Evolutionary conservation across 2,113 vertebrate genomes (phyloP), one percentile per base, ranked within the genome.

Genomic region (Psophia crepitans): DNA sequence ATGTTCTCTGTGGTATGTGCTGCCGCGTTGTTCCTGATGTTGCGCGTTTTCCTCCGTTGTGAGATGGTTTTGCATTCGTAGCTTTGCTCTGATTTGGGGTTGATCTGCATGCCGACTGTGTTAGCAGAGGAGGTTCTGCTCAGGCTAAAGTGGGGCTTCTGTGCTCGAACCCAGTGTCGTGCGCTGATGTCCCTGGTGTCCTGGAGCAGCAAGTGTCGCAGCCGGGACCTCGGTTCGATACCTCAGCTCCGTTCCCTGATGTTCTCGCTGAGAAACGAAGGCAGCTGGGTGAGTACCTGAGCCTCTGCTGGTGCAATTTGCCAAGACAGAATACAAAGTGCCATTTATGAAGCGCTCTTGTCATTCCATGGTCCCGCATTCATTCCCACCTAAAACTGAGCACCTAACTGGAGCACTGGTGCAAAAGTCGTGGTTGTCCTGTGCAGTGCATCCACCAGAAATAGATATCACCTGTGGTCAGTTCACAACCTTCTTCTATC

Each of bases 201-300:
- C 90, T 95, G 90, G 96, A 97, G 95, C 96, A 97, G 96, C 93
- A 94, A 96, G 96, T 97, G 97, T 95, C 96, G 94, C 94, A 87
- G 91, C 90, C 91, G 91, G 77, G 90, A 95, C 80, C 91, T 95
- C 24, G 89, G 89, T 94, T 91, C 96, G 90, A 94, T 95, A 96
- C 97, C 95, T 96, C 94, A 97, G 96, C 96, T 96, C 81, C 96
- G 96, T 97, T 97, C 97, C 92, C 94, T 94, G 97, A 94, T 96
- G 90, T 97, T 96, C 93, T 95, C 96, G 92, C 96, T 96, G 95
- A 96, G 90, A 96, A 96, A 96, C 28, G 96, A 96, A 96, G 93
- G 87, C 95, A 43, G 85, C 96, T 96, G 96, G 93, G 93, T 95
- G 95, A 96, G 96, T 97, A 96, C 96, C 66, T 96, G 93, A 96